Evolutionary conservation across 1,140 invertebrate species (phyloP).

Genomic region (Polypedilum pembai): DNA sequence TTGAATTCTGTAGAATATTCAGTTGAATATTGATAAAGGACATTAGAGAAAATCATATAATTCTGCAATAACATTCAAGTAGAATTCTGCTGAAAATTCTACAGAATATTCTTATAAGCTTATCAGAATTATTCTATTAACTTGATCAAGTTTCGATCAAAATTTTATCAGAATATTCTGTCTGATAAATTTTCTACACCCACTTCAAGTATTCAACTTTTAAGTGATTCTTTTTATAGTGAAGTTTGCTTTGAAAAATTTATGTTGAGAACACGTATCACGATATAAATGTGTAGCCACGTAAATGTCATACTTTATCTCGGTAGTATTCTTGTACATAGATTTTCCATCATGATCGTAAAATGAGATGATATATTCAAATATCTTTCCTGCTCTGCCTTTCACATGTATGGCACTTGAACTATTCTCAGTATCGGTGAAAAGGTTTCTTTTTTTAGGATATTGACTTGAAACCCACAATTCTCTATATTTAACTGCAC

Average conservation of each 20-base stretch:
- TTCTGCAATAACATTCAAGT: too few species aligned
- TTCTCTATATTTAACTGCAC: too few species aligned
- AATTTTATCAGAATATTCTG: too few species aligned
- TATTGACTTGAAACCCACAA: background rate
- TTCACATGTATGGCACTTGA: background rate
- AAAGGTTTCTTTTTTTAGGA: background rate
- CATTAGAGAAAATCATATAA: too few species aligned
- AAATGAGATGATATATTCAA: background rate
- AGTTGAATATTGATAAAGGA: too few species aligned
- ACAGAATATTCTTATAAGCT: too few species aligned
- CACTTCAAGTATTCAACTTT: background rate
- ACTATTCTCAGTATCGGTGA: background rate
- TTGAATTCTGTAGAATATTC: too few species aligned
- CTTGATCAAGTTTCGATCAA: too few species aligned
- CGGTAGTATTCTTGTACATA: background rate
- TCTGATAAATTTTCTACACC: too few species aligned
- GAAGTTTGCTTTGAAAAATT: background rate
- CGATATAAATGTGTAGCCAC: background rate
- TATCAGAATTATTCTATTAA: too few species aligned
- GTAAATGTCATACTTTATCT: constrained; percentile 18
- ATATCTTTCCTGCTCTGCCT: constrained; percentile 1
- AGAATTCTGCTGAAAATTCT: too few species aligned
- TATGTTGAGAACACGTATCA: background rate
- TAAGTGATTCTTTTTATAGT: background rate
- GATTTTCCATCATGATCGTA: constrained; percentile 11